Evolutionary conservation across 2,113 vertebrate genomes (phyloP).

Genomic region (Chamaetylas fuelleborni): DNA sequence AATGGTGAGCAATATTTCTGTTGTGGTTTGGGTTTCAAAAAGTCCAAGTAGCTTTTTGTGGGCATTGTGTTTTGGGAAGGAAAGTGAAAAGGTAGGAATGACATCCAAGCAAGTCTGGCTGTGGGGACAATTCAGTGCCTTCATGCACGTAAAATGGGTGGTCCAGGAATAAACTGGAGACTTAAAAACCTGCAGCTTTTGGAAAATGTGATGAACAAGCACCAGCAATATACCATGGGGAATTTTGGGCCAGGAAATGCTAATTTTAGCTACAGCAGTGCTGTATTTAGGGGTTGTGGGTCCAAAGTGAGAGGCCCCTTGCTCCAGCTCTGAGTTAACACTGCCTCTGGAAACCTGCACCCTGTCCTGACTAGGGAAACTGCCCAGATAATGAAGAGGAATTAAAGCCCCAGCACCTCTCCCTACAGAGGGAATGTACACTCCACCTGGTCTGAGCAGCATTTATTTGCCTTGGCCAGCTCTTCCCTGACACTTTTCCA

Average conservation of each 20-base stretch:
- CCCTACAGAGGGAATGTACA: background rate
- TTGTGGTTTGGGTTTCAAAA: background rate
- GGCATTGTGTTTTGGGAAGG: background rate
- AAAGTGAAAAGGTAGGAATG: background rate
- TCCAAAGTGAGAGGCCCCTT: background rate
- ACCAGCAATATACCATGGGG: background rate
- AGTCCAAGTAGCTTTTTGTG: background rate
- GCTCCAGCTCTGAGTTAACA: background rate
- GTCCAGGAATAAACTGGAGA: background rate
- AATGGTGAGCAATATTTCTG: background rate
- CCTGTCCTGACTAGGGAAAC: background rate
- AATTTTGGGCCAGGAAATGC: background rate
- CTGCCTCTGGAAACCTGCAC: background rate
- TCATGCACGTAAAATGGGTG: rapidly evolving
- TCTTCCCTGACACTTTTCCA: background rate
- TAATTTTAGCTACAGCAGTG: background rate
- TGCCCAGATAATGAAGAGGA: background rate
- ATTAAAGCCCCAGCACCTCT: background rate
- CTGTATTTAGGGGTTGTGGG: background rate
- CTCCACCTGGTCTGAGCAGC: background rate
- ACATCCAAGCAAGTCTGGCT: background rate
- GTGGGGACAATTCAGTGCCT: background rate
- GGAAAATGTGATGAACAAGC: background rate
- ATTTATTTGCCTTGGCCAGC: background rate
- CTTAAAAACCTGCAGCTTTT: background rate